Evolutionary conservation across 2,888 invertebrate genomes (phyloP).

Genomic region (Pegoplata infirma): DNA sequence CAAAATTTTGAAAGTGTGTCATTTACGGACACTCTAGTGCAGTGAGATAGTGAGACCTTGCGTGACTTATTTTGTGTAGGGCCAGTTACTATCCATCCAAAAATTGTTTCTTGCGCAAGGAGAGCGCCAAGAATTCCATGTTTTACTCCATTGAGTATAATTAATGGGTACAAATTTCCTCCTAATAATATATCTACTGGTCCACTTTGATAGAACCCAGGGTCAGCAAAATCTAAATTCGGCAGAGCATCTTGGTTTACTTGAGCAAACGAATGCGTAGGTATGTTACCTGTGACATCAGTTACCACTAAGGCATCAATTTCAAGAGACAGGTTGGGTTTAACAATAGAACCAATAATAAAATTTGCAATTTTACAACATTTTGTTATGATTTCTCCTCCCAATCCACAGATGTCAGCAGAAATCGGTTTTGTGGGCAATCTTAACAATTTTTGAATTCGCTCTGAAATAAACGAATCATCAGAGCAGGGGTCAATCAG

Average conservation of each 20-base stretch:
- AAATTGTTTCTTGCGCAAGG: conserved; percentile 26
- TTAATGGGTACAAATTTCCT: conserved; percentile 7
- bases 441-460: conserved; percentile 13
- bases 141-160: conserved; percentile 7
- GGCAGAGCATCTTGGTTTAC: neutral
- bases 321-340: conserved; percentile 1
- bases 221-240: neutral
- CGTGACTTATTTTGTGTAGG: neutral
- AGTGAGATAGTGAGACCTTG: neutral
- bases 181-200: conserved; percentile 10
- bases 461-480: conserved; percentile 41
- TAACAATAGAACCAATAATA: neutral
- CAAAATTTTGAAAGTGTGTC: neutral
- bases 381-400: neutral
- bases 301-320: neutral
- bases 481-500: conserved; percentile 48
- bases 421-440: neutral
- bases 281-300: neutral
- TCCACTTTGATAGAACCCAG: neutral
- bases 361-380: conserved; percentile 6
- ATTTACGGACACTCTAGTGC: conserved; percentile 6
- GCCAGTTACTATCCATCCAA: conserved; percentile 40
- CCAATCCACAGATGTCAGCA: conserved; percentile 10
- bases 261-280: neutral
- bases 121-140: neutral